Base-by-base conservation (phyloP, 2,888 invertebrate genomes). In the Dasypogon diadema region DNA sequence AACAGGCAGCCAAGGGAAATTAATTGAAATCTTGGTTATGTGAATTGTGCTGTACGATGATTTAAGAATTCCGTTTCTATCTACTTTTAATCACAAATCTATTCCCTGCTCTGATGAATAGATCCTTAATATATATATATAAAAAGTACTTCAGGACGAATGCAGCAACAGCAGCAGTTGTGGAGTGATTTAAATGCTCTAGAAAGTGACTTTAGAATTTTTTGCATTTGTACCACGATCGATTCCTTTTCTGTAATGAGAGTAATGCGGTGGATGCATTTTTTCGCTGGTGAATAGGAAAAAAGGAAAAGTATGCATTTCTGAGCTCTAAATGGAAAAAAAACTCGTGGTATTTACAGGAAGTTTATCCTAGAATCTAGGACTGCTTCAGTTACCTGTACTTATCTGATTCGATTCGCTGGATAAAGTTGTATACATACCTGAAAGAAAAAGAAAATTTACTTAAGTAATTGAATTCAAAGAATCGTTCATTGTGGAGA, bases 1-100 rank as follows among this genome's bases (percentile, higher is more conserved):
- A 51, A n/a, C n/a, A n/a, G n/a, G n/a, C n/a, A n/a, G n/a, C n/a
- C n/a, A n/a, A 26, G 65, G 24, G 65, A 46, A 65, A 65, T 65
- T 42, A 65, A 65, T 65, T 65, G 46, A 65, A 65, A 65, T 65
- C 65, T 48, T 37, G 46, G 46, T 22, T 46, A 22, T 37, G n/a
- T 12, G 16, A 48, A 16, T 48, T n/a, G 48, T 3, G 12, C 12
- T 5, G n/a, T 42, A 42, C 2, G 42, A 6, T 42, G 42, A 6
- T 42, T 51, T 51, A 21, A 6, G 16, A 1, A 8, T 51, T 48
- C 48, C 48, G 12, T 48, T 6, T 16, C 48, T 16, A 12, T 12
- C 16, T 48, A 48, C 16, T 21, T 46, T 65, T 65, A 65, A 65
- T 65, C 46, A 46, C n/a, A 37, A 10, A 65, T 65, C 65, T 42